Evolutionary conservation across 2,888 invertebrate species (phyloP).

Genomic region (Phlogophora meticulosa): DNA sequence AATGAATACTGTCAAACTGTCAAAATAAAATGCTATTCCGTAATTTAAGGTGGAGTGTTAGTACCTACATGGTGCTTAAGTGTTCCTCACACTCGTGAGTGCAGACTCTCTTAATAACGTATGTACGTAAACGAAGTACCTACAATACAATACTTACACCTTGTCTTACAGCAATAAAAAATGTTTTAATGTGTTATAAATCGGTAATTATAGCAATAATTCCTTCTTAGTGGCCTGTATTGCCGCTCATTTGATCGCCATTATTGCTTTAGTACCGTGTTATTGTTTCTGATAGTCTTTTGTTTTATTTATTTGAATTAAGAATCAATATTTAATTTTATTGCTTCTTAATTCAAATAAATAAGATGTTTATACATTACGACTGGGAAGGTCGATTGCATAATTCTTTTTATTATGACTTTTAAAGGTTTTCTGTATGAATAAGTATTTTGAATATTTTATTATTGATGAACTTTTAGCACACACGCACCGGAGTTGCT

Average conservation of each 20-base stretch:
- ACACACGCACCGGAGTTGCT: not conserved
- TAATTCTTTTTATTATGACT: not conserved
- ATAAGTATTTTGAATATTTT: not conserved
- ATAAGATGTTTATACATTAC: too few species aligned
- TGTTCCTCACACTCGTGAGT: not conserved
- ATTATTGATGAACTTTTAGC: constrained; percentile 15
- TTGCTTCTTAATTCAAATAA: too few species aligned
- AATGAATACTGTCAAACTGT: too few species aligned
- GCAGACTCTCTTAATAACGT: constrained; percentile 4
- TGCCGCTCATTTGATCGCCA: not conserved
- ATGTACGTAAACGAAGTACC: not conserved
- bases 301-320: constrained; percentile 30
- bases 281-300: constrained; percentile 26
- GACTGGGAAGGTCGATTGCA: not conserved
- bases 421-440: constrained; percentile 8
- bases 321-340: constrained; percentile 17
- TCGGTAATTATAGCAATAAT: constrained; percentile 65
- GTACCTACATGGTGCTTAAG: too few species aligned
- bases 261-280: constrained; percentile 15
- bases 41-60: too few species aligned
- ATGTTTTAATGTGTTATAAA: constrained; percentile 53
- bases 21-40: too few species aligned
- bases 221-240: constrained; percentile 33
- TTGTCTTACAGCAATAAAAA: constrained; percentile 22
- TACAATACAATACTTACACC: not conserved